Evolutionary conservation across 2,113 vertebrate species (phyloP), one percentile per base, ranked within the genome.

Genomic region (Rhinichthys klamathensis): DNA sequence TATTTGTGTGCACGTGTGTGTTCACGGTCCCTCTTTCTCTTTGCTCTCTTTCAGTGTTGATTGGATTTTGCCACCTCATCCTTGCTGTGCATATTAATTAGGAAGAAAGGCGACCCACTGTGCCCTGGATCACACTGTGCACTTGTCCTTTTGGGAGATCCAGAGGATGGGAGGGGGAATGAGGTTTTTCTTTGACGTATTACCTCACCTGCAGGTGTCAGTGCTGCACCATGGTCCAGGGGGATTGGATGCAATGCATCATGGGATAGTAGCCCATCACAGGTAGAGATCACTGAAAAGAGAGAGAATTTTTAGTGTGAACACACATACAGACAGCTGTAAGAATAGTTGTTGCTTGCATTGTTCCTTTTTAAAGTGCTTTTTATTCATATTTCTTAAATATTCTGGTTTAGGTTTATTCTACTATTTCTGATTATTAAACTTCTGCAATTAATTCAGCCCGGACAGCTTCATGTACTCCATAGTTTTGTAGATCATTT

Each of bases 121-220:
- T 60, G 84, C 84, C 83, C 85, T 85, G 67, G 80, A 88, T 88
- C 82, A 88, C 87, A 86, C 77, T 78, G 86, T 77, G 44, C 49
- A 63, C 80, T 84, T 80, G 78, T 85, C 81, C 74, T 87, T 82
- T 75, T 58, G 77, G 84, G 56, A 75, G 79, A 61, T 35, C 85
- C n/a, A 83, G 23, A 51, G 41, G 23, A 44, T 41, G 67, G 83
- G 54, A 80, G 79, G 32, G 67, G 85, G 78, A 79, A 54, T 65
- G 27, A 83, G 9, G 56, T 41, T 8, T 3, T 79, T 72, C 77
- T 86, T 30, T 90, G 80, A 84, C 80, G 69, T 80, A 78, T 88
- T 67, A 80, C 88, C 80, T 75, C 74, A 92, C 94, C 89, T 94
- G 93, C 93, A 94, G 95, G 93, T 95, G 95, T 94, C 94, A 95